Conservation (phyloP, 2,113 vertebrate species). For the Megalops atlanticus region DNA sequence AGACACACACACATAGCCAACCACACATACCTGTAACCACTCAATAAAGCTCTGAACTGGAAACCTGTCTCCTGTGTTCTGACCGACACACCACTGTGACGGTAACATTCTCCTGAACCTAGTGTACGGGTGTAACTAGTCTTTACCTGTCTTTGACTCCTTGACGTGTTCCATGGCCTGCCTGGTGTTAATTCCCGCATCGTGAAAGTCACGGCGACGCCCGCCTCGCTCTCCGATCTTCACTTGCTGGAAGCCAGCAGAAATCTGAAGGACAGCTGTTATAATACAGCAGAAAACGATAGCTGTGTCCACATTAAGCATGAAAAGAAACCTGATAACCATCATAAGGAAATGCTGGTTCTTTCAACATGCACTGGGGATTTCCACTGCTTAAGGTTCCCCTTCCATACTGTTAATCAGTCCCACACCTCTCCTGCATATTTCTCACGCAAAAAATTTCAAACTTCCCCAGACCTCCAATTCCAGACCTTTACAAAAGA, state of each 20-base stretch:
- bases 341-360: neutral
- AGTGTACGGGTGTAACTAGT: neutral
- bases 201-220: conserved; percentile 81
- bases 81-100: no score
- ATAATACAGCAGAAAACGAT: neutral
- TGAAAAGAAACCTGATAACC: neutral
- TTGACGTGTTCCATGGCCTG: conserved; percentile 85
- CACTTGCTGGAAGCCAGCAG: conserved; percentile 84
- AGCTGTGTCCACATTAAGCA: neutral
- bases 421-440: no score
- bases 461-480: no score
- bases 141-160: conserved; percentile 82
- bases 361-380: neutral
- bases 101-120: no score
- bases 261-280: conserved; percentile 74
- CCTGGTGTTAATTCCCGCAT: conserved; percentile 83
- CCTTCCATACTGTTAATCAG: neutral
- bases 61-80: no score
- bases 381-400: neutral
- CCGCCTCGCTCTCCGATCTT: conserved; percentile 84
- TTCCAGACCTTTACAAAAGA: no score
- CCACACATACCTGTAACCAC: no score
- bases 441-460: no score
- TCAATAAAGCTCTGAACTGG: no score
- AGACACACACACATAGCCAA: no score